Conservation (phyloP, 2,797 vertebrate genomes). For the Protosalanx chinensis region DNA sequence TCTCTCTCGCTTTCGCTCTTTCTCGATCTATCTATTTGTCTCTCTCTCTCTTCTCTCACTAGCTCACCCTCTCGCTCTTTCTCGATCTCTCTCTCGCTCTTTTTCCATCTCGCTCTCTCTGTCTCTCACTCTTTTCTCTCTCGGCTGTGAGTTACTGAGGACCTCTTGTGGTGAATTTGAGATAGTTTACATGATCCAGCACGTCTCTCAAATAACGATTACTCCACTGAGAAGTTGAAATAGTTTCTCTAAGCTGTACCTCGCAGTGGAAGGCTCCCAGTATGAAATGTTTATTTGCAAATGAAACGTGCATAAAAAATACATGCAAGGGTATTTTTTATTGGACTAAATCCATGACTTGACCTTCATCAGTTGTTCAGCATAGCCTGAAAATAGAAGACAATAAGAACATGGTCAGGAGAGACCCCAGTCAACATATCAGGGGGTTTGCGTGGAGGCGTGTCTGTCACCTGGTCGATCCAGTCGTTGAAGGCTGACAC, state of each 20-base stretch:
- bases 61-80: neutral
- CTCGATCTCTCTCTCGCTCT: no score
- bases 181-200: slow-evolving; percentile 27
- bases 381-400: slow-evolving; percentile 67
- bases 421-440: neutral
- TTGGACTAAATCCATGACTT: slow-evolving; percentile 24
- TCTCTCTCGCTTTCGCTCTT: no score
- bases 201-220: neutral
- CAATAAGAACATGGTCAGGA: slow-evolving; percentile 9
- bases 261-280: no score
- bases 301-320: neutral
- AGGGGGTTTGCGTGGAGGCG: neutral
- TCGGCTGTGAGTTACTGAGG: slow-evolving; percentile 48
- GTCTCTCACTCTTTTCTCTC: no score
- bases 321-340: slow-evolving; percentile 30
- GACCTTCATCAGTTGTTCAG: slow-evolving; percentile 66
- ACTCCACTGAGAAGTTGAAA: neutral
- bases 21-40: no score
- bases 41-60: neutral
- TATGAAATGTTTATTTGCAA: neutral
- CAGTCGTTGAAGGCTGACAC: slow-evolving; percentile 82
- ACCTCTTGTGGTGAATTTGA: slow-evolving; percentile 65
- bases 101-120: no score
- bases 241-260: no score
- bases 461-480: slow-evolving; percentile 74